Evolutionary conservation across 2,797 vertebrate genomes (phyloP), one percentile per base, ranked within the genome.

Genomic region (Loriculus beryllinus): DNA sequence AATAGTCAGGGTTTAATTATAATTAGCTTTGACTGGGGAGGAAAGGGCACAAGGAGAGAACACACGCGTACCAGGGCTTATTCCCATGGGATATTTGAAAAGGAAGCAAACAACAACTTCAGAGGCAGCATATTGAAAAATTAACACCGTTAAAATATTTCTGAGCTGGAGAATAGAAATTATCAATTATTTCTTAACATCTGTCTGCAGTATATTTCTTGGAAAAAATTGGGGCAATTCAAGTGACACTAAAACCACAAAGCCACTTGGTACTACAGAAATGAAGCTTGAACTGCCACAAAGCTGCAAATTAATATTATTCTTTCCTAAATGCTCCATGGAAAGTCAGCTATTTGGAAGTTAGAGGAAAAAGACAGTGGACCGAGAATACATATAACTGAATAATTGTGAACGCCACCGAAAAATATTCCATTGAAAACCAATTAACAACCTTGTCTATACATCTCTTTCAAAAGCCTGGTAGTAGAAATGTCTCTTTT

Each of bases 401-500:
- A 87, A 83, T 83, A 87, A 89, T 88, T 95, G 92, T 89, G 57
- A 92, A 82, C 9, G 45, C 26, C 56, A 26, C 76, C 23, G 59
- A 92, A 94, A 95, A 90, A 31, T 5, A 72, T 86, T 81, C 63
- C 10, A 79, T 10, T 88, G 76, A 83, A 95, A 96, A 79, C 70
- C 82, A 84, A 70, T 94, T 92, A 96, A 79, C 62, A 90, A 54
- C 26, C 91, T 82, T 91, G 89, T 90, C 92, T 91, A 79, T 90
- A 60, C 59, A 76, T 93, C 69, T 83, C 77, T 67, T 81, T 84
- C 89, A 84, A 93, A 95, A 93, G 80, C 67, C 74, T 88, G 23
- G 51, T 74, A 57, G 87, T 79, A 90, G 82, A 70, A 94, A 96
- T 52, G 56, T 92, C 87, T 93, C 25, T 49, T 86, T 96, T 74